Base-by-base conservation (phyloP, 2,797 vertebrate species). In the Zalophus californianus region DNA sequence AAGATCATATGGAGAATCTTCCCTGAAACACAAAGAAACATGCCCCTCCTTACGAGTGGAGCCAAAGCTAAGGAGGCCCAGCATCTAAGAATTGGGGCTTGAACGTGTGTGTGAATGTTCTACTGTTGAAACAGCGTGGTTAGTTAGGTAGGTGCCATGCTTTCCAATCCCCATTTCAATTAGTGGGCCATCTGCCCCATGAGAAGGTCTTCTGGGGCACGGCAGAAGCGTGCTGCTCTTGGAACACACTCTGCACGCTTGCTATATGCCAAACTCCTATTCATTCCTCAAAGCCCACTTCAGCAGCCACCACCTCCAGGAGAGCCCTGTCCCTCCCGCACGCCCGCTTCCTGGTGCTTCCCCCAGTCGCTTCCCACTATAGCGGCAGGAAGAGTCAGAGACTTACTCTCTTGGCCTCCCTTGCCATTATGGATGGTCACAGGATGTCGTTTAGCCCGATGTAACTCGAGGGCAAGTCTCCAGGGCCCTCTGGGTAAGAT, bases 51-150 rank as follows among this genome's bases (percentile, higher is more conserved):
- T 0, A 32, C 3, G 4, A 60, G 41, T 2, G 3, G 20, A 64
- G 86, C 7, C 21, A 3, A 7, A 6, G n/a, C 13, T 4, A 2
- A 41, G 35, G 25, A 58, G 44, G 56, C 16, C 11, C 8, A 1
- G 5, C 20, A 0, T 3, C 7, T 6, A 13, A 8, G 4, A 25
- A 13, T 0, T 0, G 21, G 50, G 1, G 0, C 41, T 7, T 29
- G 41, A 11, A 2, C 27, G 13, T 0, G 2, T 1, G 18, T 14
- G 32, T 4, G 10, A 16, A 16, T 0, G 13, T 2, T 25, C 14
- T 5, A 7, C 3, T 0, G 1, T 0, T 2, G 27, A 29, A 13
- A 44, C 0, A 2, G 7, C 1, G 0, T 0, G 20, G 20, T 35
- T 6, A 25, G 13, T 13, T 13, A 2, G 1, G 38, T 2, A 3